phyloP scores from a whole-genome alignment of 2,797 vertebrate genomes.

The Phalloptychus januarius region DNA sequence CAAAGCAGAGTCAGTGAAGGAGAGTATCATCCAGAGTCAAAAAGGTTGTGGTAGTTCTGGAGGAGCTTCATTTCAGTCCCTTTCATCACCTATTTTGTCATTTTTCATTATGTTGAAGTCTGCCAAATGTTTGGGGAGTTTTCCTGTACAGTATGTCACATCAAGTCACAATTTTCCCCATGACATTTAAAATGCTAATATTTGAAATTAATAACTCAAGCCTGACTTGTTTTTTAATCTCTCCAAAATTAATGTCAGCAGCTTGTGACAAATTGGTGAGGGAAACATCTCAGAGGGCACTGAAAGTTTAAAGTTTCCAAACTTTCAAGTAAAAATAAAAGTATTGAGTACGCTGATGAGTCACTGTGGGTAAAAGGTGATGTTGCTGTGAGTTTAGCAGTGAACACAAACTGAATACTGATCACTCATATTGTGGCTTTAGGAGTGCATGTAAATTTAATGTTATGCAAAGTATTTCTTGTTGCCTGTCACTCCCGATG shows the following conservation, averaged over 20 bases:
- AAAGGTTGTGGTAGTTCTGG: background rate
- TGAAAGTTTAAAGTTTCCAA: constrained; percentile 40
- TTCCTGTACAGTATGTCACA: background rate
- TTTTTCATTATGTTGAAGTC: background rate
- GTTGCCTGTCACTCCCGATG: constrained; percentile 29
- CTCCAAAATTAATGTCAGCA: constrained; percentile 19
- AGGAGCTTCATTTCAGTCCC: background rate
- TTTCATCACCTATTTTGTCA: background rate
- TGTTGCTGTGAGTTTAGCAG: constrained; percentile 27
- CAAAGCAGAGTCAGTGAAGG: background rate
- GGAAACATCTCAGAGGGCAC: constrained; percentile 21
- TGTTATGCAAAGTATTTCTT: constrained; percentile 37
- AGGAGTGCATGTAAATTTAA: constrained; percentile 44
- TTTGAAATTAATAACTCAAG: constrained; percentile 21
- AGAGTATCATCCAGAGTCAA: background rate
- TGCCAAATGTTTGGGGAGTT: background rate
- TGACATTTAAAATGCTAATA: constrained; percentile 15
- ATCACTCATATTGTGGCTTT: constrained; percentile 25
- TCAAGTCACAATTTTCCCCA: background rate
- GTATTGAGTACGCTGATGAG: constrained; percentile 63
- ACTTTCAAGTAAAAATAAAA: constrained; percentile 40
- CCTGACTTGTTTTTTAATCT: background rate
- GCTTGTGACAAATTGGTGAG: constrained; percentile 21
- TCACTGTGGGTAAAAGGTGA: constrained; percentile 20
- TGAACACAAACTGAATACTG: constrained; percentile 36